Percentiles rank a stretch among this genome's conserved stretches.
Evolutionary conservation across 1,140 invertebrate species (phyloP).

Genomic region (Bombus pascuorum): DNA sequence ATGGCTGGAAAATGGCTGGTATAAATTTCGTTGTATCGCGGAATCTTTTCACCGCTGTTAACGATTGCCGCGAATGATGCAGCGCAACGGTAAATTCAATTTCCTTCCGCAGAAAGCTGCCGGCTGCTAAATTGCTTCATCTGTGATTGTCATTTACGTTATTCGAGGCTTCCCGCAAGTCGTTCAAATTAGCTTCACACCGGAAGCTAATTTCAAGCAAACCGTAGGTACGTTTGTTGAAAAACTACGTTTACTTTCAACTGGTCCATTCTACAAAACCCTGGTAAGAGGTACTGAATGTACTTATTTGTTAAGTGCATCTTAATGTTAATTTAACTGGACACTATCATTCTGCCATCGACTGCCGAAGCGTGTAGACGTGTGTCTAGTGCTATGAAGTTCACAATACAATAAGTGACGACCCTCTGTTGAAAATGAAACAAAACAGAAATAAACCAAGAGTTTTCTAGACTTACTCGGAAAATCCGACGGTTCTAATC

Average conservation of each 20-base stretch:
- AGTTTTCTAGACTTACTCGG: too few species aligned
- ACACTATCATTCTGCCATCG: neutral
- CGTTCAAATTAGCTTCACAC: neutral
- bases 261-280: constrained; percentile 20
- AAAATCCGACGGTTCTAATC: too few species aligned
- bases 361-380: too few species aligned
- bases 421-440: too few species aligned
- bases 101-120: neutral
- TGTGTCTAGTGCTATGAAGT: too few species aligned
- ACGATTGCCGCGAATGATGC: neutral
- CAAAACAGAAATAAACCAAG: too few species aligned
- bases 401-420: too few species aligned
- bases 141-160: neutral
- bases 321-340: neutral
- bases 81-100: neutral
- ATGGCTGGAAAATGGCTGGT: neutral
- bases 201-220: neutral
- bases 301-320: neutral
- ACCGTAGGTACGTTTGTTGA: neutral
- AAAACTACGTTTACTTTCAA: neutral
- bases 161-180: neutral
- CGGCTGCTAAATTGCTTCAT: neutral
- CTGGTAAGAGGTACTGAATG: neutral
- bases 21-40: neutral
- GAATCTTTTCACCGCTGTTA: neutral